Percentiles rank a stretch among this genome's conserved stretches.
Evolutionary conservation across 2,888 invertebrate genomes (phyloP).

Genomic region (Malthinus seriepunctatus): DNA sequence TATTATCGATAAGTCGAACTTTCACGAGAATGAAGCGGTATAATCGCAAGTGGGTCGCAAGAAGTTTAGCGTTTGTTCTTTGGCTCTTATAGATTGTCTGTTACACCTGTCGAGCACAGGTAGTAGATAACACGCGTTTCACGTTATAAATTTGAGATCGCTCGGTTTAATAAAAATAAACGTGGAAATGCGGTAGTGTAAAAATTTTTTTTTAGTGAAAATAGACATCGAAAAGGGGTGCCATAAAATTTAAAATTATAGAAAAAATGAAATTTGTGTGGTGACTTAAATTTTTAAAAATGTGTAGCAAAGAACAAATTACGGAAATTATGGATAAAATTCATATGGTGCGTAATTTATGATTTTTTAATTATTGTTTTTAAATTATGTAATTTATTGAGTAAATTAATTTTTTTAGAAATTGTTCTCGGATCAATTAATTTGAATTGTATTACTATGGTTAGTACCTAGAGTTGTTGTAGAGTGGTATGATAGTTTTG

Average conservation of each 20-base stretch:
- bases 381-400: not conserved
- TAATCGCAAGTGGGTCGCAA: slow-evolving; percentile 36
- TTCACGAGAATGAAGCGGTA: slow-evolving; percentile 33
- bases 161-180: not conserved
- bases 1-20: slow-evolving; percentile 22
- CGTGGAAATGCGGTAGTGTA: slow-evolving; percentile 24
- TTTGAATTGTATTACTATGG: too few relatives aligned
- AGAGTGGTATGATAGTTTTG: too few relatives aligned
- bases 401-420: too few relatives aligned
- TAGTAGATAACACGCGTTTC: slow-evolving; percentile 18
- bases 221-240: not conserved
- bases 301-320: slow-evolving; percentile 75
- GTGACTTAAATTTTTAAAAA: slow-evolving; percentile 31
- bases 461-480: too few relatives aligned
- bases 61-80: slow-evolving; percentile 30
- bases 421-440: too few relatives aligned
- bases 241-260: not conserved
- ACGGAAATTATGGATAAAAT: slow-evolving; percentile 73
- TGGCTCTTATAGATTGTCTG: slow-evolving; percentile 23
- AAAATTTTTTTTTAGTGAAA: not conserved
- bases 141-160: too few relatives aligned
- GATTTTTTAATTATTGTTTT: not conserved
- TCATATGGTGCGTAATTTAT: slow-evolving; percentile 66
- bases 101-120: slow-evolving; percentile 34
- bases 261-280: not conserved